Evolutionary conservation across 2,113 vertebrate genomes (phyloP).

Genomic region (Chlorodrepanis virens): DNA sequence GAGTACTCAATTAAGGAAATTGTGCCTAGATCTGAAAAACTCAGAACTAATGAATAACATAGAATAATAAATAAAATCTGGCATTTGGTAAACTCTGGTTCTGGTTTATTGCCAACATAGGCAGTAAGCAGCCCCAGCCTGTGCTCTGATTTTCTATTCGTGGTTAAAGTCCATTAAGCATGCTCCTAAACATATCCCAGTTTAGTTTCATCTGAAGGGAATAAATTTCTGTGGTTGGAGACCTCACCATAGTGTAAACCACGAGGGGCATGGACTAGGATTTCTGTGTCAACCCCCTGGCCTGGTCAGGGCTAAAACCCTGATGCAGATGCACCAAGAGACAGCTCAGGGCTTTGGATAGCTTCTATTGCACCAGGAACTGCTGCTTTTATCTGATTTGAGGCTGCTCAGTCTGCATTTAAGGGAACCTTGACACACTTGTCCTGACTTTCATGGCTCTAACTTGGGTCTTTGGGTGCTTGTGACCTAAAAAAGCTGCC

Average conservation of each 20-base stretch:
- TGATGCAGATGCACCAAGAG: background rate
- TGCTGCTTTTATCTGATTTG: background rate
- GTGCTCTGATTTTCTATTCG: background rate
- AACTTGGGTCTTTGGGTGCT: background rate
- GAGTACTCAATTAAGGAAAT: background rate
- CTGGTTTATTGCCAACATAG: background rate
- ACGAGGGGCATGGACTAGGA: rapidly evolving
- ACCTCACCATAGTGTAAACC: background rate
- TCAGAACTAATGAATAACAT: background rate
- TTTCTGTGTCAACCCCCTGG: background rate
- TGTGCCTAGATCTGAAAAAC: background rate
- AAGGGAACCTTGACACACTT: background rate
- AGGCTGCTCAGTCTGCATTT: background rate
- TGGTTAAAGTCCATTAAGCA: background rate
- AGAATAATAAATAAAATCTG: background rate
- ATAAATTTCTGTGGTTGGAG: background rate
- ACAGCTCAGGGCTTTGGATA: background rate
- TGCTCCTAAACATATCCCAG: background rate
- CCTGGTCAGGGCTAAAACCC: background rate
- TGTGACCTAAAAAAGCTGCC: background rate
- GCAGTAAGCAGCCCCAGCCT: background rate
- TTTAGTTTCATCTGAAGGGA: background rate
- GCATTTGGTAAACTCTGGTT: background rate
- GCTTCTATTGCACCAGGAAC: background rate
- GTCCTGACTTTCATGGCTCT: background rate